A percentile compares a stretch with the other conserved stretches of the same genome.
phyloP scores from a whole-genome alignment of 2,888 invertebrate species.

The Ochlodes sylvanus region DNA sequence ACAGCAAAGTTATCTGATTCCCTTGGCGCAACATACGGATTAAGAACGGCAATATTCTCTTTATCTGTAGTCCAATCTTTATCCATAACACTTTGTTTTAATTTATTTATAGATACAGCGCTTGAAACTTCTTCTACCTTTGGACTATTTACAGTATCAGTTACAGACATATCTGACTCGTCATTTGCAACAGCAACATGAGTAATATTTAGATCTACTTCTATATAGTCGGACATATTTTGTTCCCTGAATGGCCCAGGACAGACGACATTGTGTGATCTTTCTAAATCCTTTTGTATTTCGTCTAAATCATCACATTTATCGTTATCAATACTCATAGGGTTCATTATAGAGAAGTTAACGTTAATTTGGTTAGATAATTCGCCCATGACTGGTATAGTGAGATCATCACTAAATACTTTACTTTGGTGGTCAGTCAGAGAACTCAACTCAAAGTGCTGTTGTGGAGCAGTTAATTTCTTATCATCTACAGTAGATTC shows the following conservation, averaged over 20 bases:
- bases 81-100: constrained; percentile 48
- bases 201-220: constrained; percentile 70
- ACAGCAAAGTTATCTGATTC: constrained; percentile 64
- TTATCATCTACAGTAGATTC: constrained; percentile 57
- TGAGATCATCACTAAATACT: constrained; percentile 63
- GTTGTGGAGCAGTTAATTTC: constrained; percentile 55
- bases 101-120: constrained; percentile 42
- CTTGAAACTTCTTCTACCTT: constrained; percentile 62
- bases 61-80: constrained; percentile 68
- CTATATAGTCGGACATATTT: constrained; percentile 67
- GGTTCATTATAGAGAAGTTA: constrained; percentile 66
- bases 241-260: constrained; percentile 52
- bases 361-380: constrained; percentile 64
- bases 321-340: constrained; percentile 42
- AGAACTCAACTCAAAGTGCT: constrained; percentile 65
- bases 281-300: constrained; percentile 62
- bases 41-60: constrained; percentile 67
- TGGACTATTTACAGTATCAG: constrained; percentile 65
- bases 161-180: constrained; percentile 74
- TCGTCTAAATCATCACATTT: constrained; percentile 69
- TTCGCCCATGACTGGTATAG: constrained; percentile 55
- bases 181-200: constrained; percentile 53
- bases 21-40: constrained; percentile 63
- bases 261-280: constrained; percentile 49
- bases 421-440: constrained; percentile 67